Evolutionary conservation across 1,140 invertebrate genomes (phyloP).

Genomic region (Drosophila hydei): DNA sequence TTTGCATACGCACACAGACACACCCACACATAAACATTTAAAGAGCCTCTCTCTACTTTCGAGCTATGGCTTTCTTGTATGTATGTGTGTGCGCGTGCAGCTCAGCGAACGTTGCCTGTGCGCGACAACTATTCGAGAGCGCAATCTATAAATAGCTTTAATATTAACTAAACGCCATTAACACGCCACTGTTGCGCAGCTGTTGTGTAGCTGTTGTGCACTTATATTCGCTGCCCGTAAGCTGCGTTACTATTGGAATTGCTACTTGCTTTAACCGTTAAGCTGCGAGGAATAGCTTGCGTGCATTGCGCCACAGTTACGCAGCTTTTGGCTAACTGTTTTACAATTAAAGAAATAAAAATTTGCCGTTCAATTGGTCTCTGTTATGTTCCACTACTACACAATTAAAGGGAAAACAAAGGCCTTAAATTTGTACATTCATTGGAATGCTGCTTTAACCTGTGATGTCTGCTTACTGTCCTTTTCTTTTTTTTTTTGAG

Average conservation of each 20-base stretch:
- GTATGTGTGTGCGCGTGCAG: conserved; percentile 1
- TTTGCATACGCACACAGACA: conserved; percentile 55
- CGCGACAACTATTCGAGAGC: background rate
- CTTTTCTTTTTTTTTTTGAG: background rate
- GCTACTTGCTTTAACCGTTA: no score
- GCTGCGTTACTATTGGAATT: background rate
- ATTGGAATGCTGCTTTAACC: no score
- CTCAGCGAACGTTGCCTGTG: background rate
- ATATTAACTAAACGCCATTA: background rate
- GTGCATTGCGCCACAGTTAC: no score
- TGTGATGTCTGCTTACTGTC: no score
- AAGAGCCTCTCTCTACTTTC: background rate
- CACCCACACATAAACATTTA: background rate
- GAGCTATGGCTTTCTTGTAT: background rate
- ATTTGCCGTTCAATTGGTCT: background rate
- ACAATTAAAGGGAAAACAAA: no score
- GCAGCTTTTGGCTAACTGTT: background rate
- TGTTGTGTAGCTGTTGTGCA: background rate
- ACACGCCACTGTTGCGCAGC: conserved; percentile 2
- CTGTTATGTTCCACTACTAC: no score
- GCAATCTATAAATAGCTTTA: background rate
- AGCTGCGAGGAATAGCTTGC: no score
- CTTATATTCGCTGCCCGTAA: no score
- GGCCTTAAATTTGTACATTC: no score
- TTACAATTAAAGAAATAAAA: background rate